A percentile compares a stretch with the other conserved stretches of the same genome.
These are phyloP conservation scores for Tolypeutes matacus DNA, from an alignment of 2,797 vertebrate species.

Conservation along the genomic window DNA sequence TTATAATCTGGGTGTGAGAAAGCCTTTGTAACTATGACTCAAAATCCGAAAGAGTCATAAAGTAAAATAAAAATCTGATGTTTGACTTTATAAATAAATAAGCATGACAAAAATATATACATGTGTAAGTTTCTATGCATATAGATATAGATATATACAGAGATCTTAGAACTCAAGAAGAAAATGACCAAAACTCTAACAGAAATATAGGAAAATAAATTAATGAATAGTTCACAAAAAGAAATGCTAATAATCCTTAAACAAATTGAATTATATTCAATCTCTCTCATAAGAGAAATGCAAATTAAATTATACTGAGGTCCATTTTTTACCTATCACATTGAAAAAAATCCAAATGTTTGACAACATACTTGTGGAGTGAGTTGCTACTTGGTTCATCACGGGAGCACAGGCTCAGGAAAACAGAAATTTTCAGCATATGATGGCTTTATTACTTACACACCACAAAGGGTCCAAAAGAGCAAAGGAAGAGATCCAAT, in stretches of 20 bases:
- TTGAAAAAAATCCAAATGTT: conserved; percentile 28
- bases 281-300: conserved; percentile 11
- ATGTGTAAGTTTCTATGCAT: background rate
- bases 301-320: conserved; percentile 47
- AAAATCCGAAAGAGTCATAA: conserved; percentile 57
- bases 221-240: conserved; percentile 32
- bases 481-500: too few relatives aligned
- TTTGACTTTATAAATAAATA: conserved; percentile 56
- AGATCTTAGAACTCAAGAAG: background rate
- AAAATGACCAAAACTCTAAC: conserved; percentile 52
- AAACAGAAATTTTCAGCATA: too few relatives aligned
- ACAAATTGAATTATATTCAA: conserved; percentile 58
- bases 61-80: conserved; percentile 30
- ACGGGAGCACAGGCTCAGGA: too few relatives aligned
- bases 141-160: background rate
- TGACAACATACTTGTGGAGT: background rate
- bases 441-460: too few relatives aligned
- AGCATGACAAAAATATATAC: conserved; percentile 38
- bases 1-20: conserved; percentile 11
- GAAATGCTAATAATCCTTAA: background rate
- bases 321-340: conserved; percentile 27
- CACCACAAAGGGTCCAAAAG: too few relatives aligned
- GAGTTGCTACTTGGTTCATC: too few relatives aligned
- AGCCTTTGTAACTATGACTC: conserved; percentile 57
- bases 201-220: conserved; percentile 54